Evolutionary conservation across 2,113 vertebrate genomes (phyloP).

Genomic region (Echinops telfairi): DNA sequence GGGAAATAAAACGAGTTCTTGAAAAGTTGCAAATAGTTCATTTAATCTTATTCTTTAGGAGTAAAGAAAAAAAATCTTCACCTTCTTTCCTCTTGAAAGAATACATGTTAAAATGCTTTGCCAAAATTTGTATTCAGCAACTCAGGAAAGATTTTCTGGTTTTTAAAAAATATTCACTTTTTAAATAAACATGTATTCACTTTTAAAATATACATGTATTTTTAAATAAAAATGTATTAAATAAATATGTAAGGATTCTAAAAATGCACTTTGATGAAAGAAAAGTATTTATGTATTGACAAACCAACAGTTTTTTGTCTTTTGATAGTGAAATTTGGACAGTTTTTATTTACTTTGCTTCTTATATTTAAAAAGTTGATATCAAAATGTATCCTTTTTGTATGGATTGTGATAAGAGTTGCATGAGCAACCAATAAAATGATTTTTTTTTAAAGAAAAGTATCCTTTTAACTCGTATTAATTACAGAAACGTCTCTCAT

Average conservation of each 20-base stretch:
- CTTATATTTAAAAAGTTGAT: neutral
- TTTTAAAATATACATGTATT: neutral
- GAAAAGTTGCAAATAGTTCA: conserved; percentile 68
- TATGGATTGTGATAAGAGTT: too few relatives aligned
- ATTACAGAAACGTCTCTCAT: neutral
- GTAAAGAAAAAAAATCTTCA: conserved; percentile 53
- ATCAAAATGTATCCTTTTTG: neutral
- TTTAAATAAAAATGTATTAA: too few relatives aligned
- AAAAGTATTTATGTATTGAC: neutral
- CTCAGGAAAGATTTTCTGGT: neutral
- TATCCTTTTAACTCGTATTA: neutral
- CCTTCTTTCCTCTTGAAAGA: conserved; percentile 38
- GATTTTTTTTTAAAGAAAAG: too few relatives aligned
- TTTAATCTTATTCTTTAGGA: conserved; percentile 71
- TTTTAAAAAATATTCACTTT: neutral
- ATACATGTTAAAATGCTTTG: conserved; percentile 24
- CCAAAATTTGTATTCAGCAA: conserved; percentile 41
- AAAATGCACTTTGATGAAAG: conserved; percentile 13
- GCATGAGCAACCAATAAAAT: too few relatives aligned
- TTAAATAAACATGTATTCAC: neutral
- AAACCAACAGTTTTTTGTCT: neutral
- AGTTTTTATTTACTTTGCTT: conserved; percentile 48
- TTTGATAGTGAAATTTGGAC: neutral
- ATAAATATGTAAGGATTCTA: neutral
- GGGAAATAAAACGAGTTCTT: conserved; percentile 68